These are phyloP conservation scores for Drosophila formosana DNA, from an alignment of 2,888 invertebrate species.

Conservation along the genomic window DNA sequence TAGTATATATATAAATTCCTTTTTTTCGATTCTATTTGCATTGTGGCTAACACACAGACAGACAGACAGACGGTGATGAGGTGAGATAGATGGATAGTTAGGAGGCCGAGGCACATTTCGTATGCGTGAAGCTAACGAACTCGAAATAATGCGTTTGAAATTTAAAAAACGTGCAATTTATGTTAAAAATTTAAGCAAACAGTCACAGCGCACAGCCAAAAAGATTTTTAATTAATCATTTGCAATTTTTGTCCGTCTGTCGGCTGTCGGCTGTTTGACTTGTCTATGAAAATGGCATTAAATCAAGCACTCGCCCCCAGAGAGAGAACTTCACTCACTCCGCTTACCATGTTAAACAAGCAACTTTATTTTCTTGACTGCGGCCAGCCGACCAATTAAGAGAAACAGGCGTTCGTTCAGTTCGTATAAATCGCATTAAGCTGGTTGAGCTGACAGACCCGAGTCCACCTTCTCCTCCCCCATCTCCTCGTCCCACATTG, in stretches of 20 bases:
- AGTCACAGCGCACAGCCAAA: conserved; percentile 23
- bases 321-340: conserved; percentile 11
- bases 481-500: background rate
- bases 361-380: conserved; percentile 76
- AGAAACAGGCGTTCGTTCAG: conserved; percentile 65
- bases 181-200: conserved; percentile 75
- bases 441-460: conserved; percentile 56
- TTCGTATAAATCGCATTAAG: conserved; percentile 80
- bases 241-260: conserved; percentile 43
- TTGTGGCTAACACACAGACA: conserved; percentile 62
- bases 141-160: conserved; percentile 85
- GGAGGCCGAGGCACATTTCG: conserved; percentile 59
- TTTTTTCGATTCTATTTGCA: conserved; percentile 69
- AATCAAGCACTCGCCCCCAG: conserved; percentile 24
- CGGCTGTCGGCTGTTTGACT: conserved; percentile 49
- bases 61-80: conserved; percentile 11
- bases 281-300: conserved; percentile 83
- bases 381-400: conserved; percentile 78
- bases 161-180: conserved; percentile 81
- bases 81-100: conserved; percentile 10
- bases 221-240: conserved; percentile 72
- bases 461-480: background rate
- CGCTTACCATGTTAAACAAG: conserved; percentile 58
- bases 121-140: conserved; percentile 84
- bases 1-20: conserved; percentile 9